Conservation (phyloP, 2,113 vertebrate species). For the Peromyscus maniculatus region DNA sequence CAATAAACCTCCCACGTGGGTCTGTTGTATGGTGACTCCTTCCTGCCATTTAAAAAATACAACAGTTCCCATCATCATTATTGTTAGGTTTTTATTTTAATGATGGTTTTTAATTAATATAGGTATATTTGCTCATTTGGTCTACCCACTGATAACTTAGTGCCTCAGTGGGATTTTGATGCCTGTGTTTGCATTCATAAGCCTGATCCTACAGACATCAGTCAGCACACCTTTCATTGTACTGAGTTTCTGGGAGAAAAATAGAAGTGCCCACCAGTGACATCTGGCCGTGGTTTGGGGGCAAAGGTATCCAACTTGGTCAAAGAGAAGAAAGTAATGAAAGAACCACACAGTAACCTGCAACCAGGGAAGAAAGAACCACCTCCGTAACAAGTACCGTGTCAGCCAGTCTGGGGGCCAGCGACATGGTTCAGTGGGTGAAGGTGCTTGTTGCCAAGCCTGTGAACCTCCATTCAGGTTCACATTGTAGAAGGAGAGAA, state of each 20-base stretch:
- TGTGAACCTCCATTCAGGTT: not conserved
- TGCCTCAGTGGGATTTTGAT: not conserved
- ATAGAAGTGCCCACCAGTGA: not conserved
- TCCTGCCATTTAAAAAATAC: too few species aligned
- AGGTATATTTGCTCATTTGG: not conserved
- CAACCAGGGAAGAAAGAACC: not conserved
- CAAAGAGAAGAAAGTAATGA: not conserved
- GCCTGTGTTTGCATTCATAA: not conserved
- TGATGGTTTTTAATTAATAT: not conserved
- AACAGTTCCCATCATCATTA: too few species aligned
- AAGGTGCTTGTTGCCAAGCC: not conserved
- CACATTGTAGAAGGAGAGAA: not conserved
- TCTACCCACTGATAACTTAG: not conserved
- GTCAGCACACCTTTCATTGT: not conserved
- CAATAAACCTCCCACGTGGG: too few species aligned
- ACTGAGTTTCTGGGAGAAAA: not conserved
- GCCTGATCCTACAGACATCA: not conserved
- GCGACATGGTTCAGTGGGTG: not conserved
- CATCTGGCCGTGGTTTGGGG: not conserved
- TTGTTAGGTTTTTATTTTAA: not conserved
- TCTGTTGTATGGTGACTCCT: too few species aligned
- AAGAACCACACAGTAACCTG: fast-evolving
- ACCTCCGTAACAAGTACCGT: fast-evolving
- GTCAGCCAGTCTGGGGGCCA: fast-evolving
- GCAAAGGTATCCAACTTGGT: not conserved